Evolutionary conservation across 2,113 vertebrate species (phyloP), one percentile per base, ranked within the genome.

Genomic region (Sorex araneus): DNA sequence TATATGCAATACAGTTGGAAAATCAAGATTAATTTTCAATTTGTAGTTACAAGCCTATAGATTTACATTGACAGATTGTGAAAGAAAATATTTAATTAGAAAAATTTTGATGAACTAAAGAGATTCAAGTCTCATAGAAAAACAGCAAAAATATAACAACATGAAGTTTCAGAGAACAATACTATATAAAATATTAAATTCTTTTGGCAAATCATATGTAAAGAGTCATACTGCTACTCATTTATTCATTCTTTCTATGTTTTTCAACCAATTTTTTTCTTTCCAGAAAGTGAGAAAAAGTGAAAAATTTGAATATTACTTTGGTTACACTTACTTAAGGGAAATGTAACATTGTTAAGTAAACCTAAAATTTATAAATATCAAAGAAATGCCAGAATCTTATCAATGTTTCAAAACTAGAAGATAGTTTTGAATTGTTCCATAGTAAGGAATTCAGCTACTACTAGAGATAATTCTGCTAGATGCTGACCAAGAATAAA

Each of bases 1-100:
- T 45, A 27, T 34, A 19, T 11, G 9, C 43, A 45, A 78, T 45
- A 27, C 32, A 54, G 19, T 36, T 87, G 8, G 32, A 94, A 91
- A 75, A 74, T 91, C 25, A 77, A 23, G 15, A 94, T 40, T 82
- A 2, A 36, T 45, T 80, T 91, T 96, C 64, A 91, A 19, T 34
- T 57, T 45, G 40, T 85, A 57, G 15, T n/a, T 30, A 87, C 15
- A 4, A 87, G 66, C 30, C 60, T 77, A 0, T 54, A 78, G 54
- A 69, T 83, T 86, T 92, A 43, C 63, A 75, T 34, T 66, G 57
- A 47, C 11, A 83, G 28, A 27, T 45, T 36, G 0, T 91, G 4
- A 12, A 63, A 27, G n/a, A 54, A 43, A 12, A 70, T 75, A 47
- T 8, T 54, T 43, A 94, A 40, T 47, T 15, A 82, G 36, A 80